phyloP scores from a whole-genome alignment of 2,113 vertebrate species.

The Chunga burmeisteri region DNA sequence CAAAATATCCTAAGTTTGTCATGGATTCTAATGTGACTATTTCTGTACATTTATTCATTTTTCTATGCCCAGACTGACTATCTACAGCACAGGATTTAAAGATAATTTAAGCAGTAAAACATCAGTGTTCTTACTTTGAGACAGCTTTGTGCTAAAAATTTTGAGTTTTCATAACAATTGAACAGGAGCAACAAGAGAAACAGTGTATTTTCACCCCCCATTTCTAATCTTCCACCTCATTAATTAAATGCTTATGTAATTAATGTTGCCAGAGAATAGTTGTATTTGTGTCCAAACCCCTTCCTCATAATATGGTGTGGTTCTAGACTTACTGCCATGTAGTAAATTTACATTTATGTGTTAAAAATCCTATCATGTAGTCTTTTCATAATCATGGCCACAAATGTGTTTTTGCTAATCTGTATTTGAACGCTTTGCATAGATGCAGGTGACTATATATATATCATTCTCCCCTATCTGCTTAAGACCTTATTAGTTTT shows the following conservation, averaged over 20 bases:
- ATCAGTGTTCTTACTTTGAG: background rate
- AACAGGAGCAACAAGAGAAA: background rate
- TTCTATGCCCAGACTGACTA: background rate
- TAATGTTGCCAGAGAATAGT: background rate
- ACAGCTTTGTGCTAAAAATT: background rate
- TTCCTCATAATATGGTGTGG: background rate
- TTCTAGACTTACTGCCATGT: background rate
- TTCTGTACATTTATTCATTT: background rate
- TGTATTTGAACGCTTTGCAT: background rate
- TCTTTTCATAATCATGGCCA: background rate
- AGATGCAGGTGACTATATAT: background rate
- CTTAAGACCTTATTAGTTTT: background rate
- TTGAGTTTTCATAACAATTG: background rate
- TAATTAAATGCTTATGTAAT: background rate
- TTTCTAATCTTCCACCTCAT: background rate
- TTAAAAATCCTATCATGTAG: background rate
- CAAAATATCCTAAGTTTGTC: background rate
- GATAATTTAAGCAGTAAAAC: background rate
- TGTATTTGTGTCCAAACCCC: accelerated
- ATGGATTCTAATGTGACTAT: background rate
- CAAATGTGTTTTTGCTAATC: background rate
- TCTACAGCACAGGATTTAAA: background rate
- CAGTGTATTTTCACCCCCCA: accelerated
- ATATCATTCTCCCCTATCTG: background rate
- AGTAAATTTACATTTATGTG: background rate